These are phyloP conservation scores for Epirrhoe alternata DNA, from an alignment of 2,888 invertebrate species.

Conservation along the genomic window DNA sequence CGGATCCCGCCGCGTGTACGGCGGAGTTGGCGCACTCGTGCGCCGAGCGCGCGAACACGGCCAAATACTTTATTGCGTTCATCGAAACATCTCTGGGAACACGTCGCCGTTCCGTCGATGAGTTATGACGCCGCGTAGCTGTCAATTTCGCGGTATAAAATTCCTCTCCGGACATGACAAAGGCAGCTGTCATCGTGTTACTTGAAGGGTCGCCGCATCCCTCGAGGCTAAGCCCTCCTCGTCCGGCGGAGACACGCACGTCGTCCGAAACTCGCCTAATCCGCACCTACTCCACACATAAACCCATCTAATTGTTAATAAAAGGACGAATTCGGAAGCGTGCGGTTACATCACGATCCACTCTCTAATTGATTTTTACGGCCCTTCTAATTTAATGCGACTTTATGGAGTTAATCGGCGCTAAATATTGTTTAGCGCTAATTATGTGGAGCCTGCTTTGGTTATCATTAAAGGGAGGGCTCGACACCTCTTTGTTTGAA, in stretches of 20 bases:
- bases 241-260: slow-evolving; percentile 76
- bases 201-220: slow-evolving; percentile 77
- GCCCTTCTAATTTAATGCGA: slow-evolving; percentile 72
- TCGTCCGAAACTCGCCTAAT: slow-evolving; percentile 74
- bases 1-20: slow-evolving; percentile 72
- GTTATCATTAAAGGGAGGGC: slow-evolving; percentile 58
- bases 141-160: slow-evolving; percentile 82
- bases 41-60: slow-evolving; percentile 62
- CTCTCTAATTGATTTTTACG: slow-evolving; percentile 81
- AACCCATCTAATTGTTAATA: slow-evolving; percentile 85
- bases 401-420: slow-evolving; percentile 71
- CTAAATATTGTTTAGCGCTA: slow-evolving; percentile 75
- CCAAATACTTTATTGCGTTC: slow-evolving; percentile 73
- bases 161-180: slow-evolving; percentile 76
- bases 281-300: slow-evolving; percentile 81
- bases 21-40: slow-evolving; percentile 59
- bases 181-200: slow-evolving; percentile 80
- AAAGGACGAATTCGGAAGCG: slow-evolving; percentile 79
- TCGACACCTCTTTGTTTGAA: slow-evolving; percentile 53
- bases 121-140: slow-evolving; percentile 71
- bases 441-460: slow-evolving; percentile 69
- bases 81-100: slow-evolving; percentile 67
- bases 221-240: slow-evolving; percentile 78
- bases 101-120: slow-evolving; percentile 63
- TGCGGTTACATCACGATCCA: slow-evolving; percentile 76